phyloP scores from a whole-genome alignment of 2,888 invertebrate species.

The Andrena chrysosceles region DNA sequence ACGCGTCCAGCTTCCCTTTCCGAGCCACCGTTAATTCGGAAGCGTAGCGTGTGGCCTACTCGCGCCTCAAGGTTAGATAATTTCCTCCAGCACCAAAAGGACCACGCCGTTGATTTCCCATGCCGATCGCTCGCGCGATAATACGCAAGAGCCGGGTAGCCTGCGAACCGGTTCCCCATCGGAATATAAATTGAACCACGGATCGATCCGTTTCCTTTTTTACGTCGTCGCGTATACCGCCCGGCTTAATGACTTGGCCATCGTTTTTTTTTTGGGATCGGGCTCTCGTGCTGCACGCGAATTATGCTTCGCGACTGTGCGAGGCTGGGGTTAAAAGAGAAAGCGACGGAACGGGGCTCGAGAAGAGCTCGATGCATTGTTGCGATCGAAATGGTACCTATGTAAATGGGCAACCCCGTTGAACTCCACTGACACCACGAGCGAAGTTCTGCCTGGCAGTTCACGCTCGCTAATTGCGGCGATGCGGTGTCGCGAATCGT shows the following conservation, averaged over 20 bases:
- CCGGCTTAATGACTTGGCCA: slow-evolving; percentile 43
- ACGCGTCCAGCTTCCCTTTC: slow-evolving; percentile 9
- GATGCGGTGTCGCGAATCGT: slow-evolving; percentile 37
- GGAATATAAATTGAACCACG: slow-evolving; percentile 64
- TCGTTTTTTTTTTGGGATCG: slow-evolving; percentile 5
- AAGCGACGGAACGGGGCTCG: slow-evolving; percentile 14
- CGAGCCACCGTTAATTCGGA: slow-evolving; percentile 39
- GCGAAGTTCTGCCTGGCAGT: slow-evolving; percentile 17
- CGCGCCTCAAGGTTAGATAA: slow-evolving; percentile 61
- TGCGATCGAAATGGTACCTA: slow-evolving; percentile 4
- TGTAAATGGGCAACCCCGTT: background rate
- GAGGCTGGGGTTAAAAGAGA: slow-evolving; percentile 37
- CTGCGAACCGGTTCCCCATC: slow-evolving; percentile 58
- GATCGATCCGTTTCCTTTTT: slow-evolving; percentile 38
- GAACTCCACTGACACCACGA: slow-evolving; percentile 3
- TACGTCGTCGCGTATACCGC: slow-evolving; percentile 39
- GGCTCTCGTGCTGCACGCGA: background rate
- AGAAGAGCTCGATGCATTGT: background rate
- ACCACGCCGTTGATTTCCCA: background rate
- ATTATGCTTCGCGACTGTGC: slow-evolving; percentile 19
- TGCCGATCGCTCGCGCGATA: slow-evolving; percentile 20
- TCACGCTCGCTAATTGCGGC: slow-evolving; percentile 40
- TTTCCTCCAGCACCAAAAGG: slow-evolving; percentile 28
- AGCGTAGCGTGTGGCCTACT: slow-evolving; percentile 26
- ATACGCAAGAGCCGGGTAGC: slow-evolving; percentile 17